Conservation (phyloP, 2,797 vertebrate genomes). For the Xenentodon cancila region DNA sequence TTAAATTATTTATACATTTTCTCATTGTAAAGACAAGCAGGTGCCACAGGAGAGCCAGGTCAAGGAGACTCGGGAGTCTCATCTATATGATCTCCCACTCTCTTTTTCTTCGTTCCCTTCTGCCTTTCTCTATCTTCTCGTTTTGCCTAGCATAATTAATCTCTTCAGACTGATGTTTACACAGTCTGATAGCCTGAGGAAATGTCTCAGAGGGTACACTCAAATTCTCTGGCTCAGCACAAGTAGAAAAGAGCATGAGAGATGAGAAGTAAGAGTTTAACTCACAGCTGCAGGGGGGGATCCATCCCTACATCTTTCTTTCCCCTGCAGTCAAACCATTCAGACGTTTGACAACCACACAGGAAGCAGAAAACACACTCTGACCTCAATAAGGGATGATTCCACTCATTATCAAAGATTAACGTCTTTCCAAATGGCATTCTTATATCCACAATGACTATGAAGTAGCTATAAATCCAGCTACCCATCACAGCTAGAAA, state of each 20-base stretch:
- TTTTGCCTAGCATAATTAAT: conserved; percentile 67
- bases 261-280: conserved; percentile 49
- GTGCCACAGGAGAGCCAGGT: conserved; percentile 50
- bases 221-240: conserved; percentile 54
- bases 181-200: conserved; percentile 60
- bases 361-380: conserved; percentile 3
- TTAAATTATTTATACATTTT: conserved; percentile 74
- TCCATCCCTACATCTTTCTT: conserved; percentile 1
- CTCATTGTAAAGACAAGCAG: conserved; percentile 67
- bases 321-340: conserved; percentile 25
- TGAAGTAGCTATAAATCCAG: too few relatives aligned
- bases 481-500: too few relatives aligned
- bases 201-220: conserved; percentile 48
- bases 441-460: too few relatives aligned
- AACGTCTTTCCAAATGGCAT: too few relatives aligned
- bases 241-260: conserved; percentile 35
- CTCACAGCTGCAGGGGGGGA: conserved; percentile 9
- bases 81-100: conserved; percentile 50
- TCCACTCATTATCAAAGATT: too few relatives aligned
- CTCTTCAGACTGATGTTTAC: conserved; percentile 68
- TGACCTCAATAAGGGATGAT: background rate
- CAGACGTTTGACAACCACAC: background rate
- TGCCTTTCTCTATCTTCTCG: conserved; percentile 15
- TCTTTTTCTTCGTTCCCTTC: background rate
- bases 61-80: conserved; percentile 60